Base-by-base conservation (phyloP, 2,888 invertebrate species). In the Orthonychiurus folsomi region DNA sequence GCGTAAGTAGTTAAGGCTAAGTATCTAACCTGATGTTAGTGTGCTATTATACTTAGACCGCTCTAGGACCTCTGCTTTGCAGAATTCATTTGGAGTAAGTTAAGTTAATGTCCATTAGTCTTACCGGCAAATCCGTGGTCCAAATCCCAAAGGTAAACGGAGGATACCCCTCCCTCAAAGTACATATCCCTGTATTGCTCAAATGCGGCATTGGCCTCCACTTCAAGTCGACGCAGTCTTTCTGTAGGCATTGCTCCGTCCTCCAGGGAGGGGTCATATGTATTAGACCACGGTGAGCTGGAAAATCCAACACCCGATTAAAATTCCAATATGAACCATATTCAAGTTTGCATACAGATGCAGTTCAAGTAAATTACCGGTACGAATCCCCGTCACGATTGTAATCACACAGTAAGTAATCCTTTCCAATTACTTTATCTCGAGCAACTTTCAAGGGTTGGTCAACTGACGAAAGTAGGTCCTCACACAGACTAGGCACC, bases 211-310 rank as follows among this genome's bases (percentile, higher is more conserved):
- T 99, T 99, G 1, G 96, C 97, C 76, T 99, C 97, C 65, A 97
- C 85, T 81, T 99, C 99, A 73, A 99, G 79, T 78, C 92, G 93
- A 66, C 99, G 83, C 74, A 99, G 81, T 73, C 90, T 85, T 75
- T 99, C 97, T 20, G 97, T 95, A 18, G 99, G 99, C 89, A 96
- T 89, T 20, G 95, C 93, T 1, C 97, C 99, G 81, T 99, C 99
- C 78, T 97, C 96, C 70, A 99, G 79, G 0, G 94, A 92, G 20
- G 99, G 99, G 78, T 96, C 93, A 75, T 99, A 99, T 0, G 89
- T 89, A 79, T 99, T 99, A 71, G 95, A 96, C 97, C 97, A 97
- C 1, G 97, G 97, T 23, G 97, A 99, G 75, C 91, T 88, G 72
- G 63, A 50, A 24, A n/a, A n/a, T n/a, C n/a, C n/a, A n/a, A n/a